Evolutionary conservation across 2,113 vertebrate species (phyloP), one percentile per base, ranked within the genome.

Genomic region (Dromaius novaehollandiae): DNA sequence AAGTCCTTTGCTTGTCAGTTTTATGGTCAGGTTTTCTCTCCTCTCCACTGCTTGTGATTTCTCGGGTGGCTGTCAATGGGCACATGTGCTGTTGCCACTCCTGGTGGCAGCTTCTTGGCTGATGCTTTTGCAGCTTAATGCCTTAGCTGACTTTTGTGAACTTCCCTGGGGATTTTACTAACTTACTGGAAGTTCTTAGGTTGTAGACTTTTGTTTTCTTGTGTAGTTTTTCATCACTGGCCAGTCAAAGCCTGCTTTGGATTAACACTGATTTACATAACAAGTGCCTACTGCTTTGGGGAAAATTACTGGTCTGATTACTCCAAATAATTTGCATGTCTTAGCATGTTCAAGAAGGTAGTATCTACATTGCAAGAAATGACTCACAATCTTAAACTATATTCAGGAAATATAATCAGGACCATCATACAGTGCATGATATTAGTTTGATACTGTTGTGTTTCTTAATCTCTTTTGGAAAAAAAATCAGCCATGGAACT

Each of bases 181-280:
- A 73, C 74, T 92, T 71, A 51, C 63, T 65, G 64, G 21, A 74
- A 92, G 16, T 53, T 79, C 36, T 74, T 61, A 51, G 4, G 34
- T 38, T 88, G 64, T 10, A 10, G 68, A 42, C 8, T 77, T 86
- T 14, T 66, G 19, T 50, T 64, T 80, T 66, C 61, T 80, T 22
- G 53, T 2, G 1, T 50, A 84, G 56, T 53, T 95, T 91, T 46
- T 25, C 28, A 64, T 58, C 75, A 32, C 18, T 70, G 28, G 32
- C 40, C 44, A 70, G 60, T 60, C 65, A 91, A 82, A 88, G 71
- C 51, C 46, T 83, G 40, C 55, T 93, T 40, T 71, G 56, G 58
- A 96, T 92, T 93, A 89, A 48, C 40, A 34, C 38, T 48, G 25
- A 65, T 86, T 95, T 90, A 77, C 38, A 26, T 80, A 80, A 76